These are phyloP conservation scores for Riptortus pedestris DNA, from an alignment of 1,140 invertebrate genomes.

Conservation along the genomic window DNA sequence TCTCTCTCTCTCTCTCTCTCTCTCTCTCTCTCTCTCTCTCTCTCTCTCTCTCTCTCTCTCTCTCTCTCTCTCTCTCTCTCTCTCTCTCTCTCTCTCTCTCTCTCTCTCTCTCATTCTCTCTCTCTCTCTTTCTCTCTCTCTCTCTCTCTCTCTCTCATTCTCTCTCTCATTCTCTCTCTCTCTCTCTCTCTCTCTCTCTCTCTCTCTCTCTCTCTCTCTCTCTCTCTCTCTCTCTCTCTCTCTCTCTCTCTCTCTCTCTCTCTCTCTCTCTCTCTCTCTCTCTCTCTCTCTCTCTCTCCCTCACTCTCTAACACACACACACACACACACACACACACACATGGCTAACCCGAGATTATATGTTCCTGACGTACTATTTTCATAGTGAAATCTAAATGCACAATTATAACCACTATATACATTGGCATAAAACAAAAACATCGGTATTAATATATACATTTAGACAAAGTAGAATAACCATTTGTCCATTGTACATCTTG, in stretches of 20 bases:
- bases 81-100: constrained; percentile 25
- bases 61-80: constrained; percentile 26
- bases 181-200: constrained; percentile 24
- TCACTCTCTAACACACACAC: constrained; percentile 24
- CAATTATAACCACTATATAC: too few relatives aligned
- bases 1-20: constrained; percentile 27
- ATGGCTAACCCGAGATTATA: too few relatives aligned
- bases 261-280: constrained; percentile 23
- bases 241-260: constrained; percentile 22
- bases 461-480: too few relatives aligned
- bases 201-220: constrained; percentile 18
- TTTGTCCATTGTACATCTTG: too few relatives aligned
- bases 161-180: constrained; percentile 23
- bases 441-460: too few relatives aligned
- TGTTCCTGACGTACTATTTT: too few relatives aligned
- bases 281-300: constrained; percentile 23
- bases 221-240: constrained; percentile 22
- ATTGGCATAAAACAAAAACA: too few relatives aligned
- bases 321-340: neutral
- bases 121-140: constrained; percentile 27
- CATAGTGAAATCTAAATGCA: too few relatives aligned
- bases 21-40: constrained; percentile 26
- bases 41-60: constrained; percentile 26
- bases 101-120: constrained; percentile 25
- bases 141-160: constrained; percentile 22